Conservation (phyloP, 2,888 invertebrate species). For the Cancer borealis region DNA sequence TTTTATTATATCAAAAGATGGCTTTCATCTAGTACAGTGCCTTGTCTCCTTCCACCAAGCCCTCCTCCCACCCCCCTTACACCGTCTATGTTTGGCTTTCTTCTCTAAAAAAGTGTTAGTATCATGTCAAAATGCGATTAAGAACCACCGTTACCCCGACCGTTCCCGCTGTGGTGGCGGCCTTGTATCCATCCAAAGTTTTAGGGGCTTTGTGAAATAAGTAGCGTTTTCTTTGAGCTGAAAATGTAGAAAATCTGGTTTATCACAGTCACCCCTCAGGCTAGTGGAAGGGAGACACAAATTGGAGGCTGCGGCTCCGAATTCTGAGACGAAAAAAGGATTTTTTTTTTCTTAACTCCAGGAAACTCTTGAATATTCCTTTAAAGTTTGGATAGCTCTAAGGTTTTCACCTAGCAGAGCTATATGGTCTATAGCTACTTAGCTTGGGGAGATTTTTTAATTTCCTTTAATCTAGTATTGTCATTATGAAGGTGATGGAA, state of each 20-base stretch:
- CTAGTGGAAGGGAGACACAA: not conserved
- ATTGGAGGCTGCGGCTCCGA: slow-evolving; percentile 6
- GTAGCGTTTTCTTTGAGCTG: not conserved
- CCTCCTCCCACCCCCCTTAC: not conserved
- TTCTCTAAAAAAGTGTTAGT: not conserved
- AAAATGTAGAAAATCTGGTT: not conserved
- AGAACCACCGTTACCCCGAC: not conserved
- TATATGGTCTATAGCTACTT: too few relatives aligned
- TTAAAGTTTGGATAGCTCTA: not conserved
- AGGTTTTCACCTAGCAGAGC: not conserved
- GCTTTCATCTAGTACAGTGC: not conserved
- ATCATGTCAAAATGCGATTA: not conserved
- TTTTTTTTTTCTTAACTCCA: not conserved
- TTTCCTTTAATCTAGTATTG: too few relatives aligned
- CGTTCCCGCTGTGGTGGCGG: not conserved
- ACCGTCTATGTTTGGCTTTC: not conserved
- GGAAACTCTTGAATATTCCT: not conserved
- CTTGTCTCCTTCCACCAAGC: not conserved
- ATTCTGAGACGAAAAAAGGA: not conserved
- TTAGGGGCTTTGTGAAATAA: not conserved
- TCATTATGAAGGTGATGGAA: not conserved
- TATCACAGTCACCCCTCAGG: not conserved
- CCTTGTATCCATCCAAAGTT: not conserved
- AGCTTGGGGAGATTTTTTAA: too few relatives aligned
- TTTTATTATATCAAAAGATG: not conserved